Base-by-base conservation (phyloP, 2,888 invertebrate genomes). In the Pterostichus niger region DNA sequence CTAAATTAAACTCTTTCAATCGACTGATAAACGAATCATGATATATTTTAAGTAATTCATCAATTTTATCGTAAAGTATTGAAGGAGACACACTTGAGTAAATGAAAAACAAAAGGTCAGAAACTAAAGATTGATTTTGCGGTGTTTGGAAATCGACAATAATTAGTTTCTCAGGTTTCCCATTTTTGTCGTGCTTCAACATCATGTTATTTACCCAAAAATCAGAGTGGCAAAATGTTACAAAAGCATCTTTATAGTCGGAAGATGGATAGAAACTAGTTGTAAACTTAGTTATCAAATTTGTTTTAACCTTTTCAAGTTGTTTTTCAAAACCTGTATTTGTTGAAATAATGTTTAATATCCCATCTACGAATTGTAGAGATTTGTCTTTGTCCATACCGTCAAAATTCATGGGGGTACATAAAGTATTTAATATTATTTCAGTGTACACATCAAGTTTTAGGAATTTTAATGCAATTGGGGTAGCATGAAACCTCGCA, bases 71-170 rank as follows among this genome's bases (percentile, higher is more conserved):
- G 35, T 83, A 80, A n/a, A 83, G 56, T 15, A 84, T 64, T 7
- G 40, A 56, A 31, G 52, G 79, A 15, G 84, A 68, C 1, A 86
- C 84, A 84, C 87, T 87, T 2, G 86, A 84, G 71, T 86, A 86
- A 24, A 88, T 44, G 73, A 88, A 87, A 64, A 87, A 87, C 9
- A 87, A 54, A 3, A 88, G 9, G 84, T 88, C 87, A 6, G 54
- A 46, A 6, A 84, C 84, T 1, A 86, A 85, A 15, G 86, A 86
- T 44, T 84, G 85, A 75, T 86, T 86, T 7, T 77, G 73, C n/a
- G 85, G 85, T 6, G 85, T 31, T 85, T 87, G 87, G 64, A 86
- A 87, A 71, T 87, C 88, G 6, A 88, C 84, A 0, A 88, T 76
- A 78, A 86, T 88, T 46, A 84, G 84, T 31, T 83, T 76, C 0